Conservation (phyloP, 2,797 vertebrate species). For the Microcaecilia unicolor region DNA sequence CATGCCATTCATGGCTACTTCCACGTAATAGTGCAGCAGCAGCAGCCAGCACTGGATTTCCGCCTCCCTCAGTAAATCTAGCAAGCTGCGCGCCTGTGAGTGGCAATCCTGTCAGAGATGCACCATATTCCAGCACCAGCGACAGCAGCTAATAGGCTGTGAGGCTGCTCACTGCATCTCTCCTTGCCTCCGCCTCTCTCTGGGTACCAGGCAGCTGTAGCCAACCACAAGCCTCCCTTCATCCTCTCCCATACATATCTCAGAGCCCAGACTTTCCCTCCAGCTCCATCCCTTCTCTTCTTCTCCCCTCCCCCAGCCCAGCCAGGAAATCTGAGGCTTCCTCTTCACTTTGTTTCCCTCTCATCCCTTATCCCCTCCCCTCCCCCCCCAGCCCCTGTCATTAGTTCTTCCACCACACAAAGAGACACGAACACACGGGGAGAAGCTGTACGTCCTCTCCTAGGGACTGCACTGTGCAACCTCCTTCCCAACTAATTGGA, state of each 20-base stretch:
- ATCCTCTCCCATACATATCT: background rate
- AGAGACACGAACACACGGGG: background rate
- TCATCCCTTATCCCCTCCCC: background rate
- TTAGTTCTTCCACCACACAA: background rate
- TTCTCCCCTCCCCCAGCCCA: background rate
- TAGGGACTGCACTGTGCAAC: background rate
- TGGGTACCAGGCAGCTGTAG: conserved; percentile 35
- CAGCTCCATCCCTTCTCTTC: background rate
- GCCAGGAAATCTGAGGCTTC: background rate
- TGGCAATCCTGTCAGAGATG: conserved; percentile 6
- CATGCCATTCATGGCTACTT: conserved; percentile 15
- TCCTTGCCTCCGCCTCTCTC: conserved; percentile 30
- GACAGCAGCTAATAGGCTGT: conserved; percentile 14
- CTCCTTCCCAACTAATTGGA: background rate
- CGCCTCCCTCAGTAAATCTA: background rate
- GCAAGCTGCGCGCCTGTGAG: background rate
- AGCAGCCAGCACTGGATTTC: background rate
- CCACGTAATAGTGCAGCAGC: background rate
- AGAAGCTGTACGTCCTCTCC: background rate
- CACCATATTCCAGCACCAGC: conserved; percentile 23
- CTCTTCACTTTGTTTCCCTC: background rate
- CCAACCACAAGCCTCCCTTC: conserved; percentile 26
- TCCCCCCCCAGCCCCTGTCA: accelerated
- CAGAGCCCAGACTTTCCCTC: background rate
- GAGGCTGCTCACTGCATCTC: conserved; percentile 28